A percentile compares a stretch with the other conserved stretches of the same genome.
Conservation (phyloP, 2,888 invertebrate species). For the Macrophya annulata region DNA sequence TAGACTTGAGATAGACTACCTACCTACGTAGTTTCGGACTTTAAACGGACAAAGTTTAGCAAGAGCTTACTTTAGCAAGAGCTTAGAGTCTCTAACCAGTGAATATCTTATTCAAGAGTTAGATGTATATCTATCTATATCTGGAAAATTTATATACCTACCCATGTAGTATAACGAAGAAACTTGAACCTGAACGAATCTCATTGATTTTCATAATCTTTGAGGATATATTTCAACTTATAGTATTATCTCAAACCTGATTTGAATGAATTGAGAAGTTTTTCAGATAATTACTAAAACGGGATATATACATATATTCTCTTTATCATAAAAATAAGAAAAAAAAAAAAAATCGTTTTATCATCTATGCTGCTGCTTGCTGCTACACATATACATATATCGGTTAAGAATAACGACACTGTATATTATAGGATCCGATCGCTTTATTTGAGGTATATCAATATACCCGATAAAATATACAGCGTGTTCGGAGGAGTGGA, state of each 20-base stretch:
- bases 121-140: not conserved
- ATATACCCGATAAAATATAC: not conserved
- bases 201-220: not conserved
- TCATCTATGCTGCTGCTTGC: not conserved
- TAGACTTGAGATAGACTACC: not conserved
- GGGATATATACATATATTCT: too few relatives aligned
- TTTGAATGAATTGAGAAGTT: not conserved
- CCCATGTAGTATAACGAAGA: not conserved
- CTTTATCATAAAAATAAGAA: not conserved
- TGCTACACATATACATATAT: not conserved
- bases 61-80: conserved; percentile 12
- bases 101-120: not conserved
- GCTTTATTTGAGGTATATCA: not conserved
- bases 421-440: not conserved
- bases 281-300: too few relatives aligned
- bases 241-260: not conserved
- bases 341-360: not conserved
- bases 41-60: conserved; percentile 27
- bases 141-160: not conserved
- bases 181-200: not conserved
- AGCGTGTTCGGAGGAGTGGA: conserved; percentile 26
- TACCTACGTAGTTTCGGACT: conserved; percentile 37
- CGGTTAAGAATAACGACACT: not conserved
- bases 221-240: not conserved
- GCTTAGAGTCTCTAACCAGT: conserved; percentile 10